Percentiles rank a stretch among this genome's conserved stretches.
Evolutionary conservation across 2,797 vertebrate genomes (phyloP).

Genomic region (Pipistrellus pipistrellus): DNA sequence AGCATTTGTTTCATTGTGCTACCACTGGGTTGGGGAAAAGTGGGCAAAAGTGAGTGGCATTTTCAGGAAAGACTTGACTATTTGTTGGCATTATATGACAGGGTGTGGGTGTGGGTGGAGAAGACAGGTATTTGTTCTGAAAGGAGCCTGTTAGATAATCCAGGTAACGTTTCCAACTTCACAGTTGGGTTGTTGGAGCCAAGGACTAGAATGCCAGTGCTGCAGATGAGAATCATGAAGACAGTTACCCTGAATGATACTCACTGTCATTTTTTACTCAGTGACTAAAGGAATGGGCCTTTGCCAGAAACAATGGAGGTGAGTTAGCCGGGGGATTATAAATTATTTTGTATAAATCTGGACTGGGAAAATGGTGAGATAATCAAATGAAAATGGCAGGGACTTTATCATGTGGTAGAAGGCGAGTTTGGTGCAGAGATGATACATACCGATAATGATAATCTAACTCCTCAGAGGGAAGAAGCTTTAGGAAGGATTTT

Average conservation of each 20-base stretch:
- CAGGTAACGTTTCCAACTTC: not conserved
- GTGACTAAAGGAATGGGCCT: not conserved
- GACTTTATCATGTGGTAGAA: not conserved
- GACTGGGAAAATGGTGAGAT: not conserved
- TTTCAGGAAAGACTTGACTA: not conserved
- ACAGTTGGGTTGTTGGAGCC: not conserved
- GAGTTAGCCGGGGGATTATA: not conserved
- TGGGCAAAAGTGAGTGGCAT: not conserved
- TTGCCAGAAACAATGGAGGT: not conserved
- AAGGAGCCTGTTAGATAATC: not conserved
- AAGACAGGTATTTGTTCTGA: not conserved
- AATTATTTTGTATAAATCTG: not conserved
- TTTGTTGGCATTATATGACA: not conserved
- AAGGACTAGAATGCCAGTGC: not conserved
- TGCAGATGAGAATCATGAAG: not conserved
- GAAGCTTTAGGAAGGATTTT: slow-evolving; percentile 29
- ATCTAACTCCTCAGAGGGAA: not conserved
- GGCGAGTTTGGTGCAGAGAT: not conserved
- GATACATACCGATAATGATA: not conserved
- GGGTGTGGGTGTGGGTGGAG: not conserved
- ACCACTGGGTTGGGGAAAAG: not conserved
- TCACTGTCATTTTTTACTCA: not conserved
- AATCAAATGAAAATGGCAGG: not conserved
- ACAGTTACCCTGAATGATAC: not conserved
- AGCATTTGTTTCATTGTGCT: not conserved